A percentile compares a stretch with the other conserved stretches of the same genome.
Evolutionary conservation across 1,140 invertebrate genomes (phyloP).

Genomic region (Zaprionus inermis): DNA sequence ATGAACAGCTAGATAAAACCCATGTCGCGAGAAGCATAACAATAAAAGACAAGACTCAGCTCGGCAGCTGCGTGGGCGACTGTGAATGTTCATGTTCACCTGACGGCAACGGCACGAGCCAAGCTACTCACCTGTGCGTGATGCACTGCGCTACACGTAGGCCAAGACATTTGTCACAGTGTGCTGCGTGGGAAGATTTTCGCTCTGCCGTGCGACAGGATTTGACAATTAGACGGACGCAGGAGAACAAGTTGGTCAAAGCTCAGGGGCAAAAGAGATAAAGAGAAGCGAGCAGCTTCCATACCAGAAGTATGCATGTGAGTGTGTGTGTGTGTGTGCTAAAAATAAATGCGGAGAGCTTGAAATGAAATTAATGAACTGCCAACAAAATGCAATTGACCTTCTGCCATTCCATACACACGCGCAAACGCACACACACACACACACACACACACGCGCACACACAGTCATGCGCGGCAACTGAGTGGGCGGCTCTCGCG

Average conservation of each 20-base stretch:
- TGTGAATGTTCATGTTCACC: constrained; percentile 20
- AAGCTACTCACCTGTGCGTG: constrained; percentile 43
- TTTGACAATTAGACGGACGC: constrained; percentile 51
- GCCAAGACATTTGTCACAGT: constrained; percentile 44
- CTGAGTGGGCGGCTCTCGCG: constrained; percentile 52
- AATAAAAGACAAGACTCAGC: constrained; percentile 17
- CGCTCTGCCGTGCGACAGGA: constrained; percentile 20
- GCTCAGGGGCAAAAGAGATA: constrained; percentile 19
- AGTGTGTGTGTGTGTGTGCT: constrained; percentile 30
- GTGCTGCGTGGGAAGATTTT: not conserved
- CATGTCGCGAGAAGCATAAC: constrained; percentile 40
- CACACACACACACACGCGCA: not conserved
- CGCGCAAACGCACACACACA: constrained; percentile 14
- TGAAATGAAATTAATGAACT: constrained; percentile 75
- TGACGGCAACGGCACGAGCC: constrained; percentile 45
- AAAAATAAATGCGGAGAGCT: constrained; percentile 53
- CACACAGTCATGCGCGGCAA: not conserved
- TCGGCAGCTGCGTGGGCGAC: constrained; percentile 37
- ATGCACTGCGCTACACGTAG: constrained; percentile 13
- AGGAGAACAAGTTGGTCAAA: constrained; percentile 26
- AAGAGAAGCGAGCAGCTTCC: constrained; percentile 7
- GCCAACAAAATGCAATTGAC: constrained; percentile 77
- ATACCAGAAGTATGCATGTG: not conserved
- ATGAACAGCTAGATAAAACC: constrained; percentile 65
- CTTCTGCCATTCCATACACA: constrained; percentile 58